Evolutionary conservation across 2,113 vertebrate genomes (phyloP).

Genomic region (Neodontobutis hainanensis): DNA sequence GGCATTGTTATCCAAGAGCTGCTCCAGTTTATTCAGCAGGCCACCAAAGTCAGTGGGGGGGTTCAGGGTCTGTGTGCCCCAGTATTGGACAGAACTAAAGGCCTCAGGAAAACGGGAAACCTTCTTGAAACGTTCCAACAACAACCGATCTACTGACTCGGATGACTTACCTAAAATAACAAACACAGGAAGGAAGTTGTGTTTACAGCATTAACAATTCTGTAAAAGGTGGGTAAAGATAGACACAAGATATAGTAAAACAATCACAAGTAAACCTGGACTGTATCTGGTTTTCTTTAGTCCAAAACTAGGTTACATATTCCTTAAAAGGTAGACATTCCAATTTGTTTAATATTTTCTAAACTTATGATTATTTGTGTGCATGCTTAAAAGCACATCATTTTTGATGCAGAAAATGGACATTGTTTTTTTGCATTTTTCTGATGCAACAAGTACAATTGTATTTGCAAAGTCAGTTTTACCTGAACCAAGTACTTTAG

Average conservation of each 20-base stretch:
- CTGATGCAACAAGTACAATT: not conserved
- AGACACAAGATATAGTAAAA: too few species aligned
- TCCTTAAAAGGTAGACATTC: slow-evolving; percentile 85
- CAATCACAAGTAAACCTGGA: too few species aligned
- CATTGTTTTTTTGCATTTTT: too few species aligned
- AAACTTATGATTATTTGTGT: slow-evolving; percentile 17
- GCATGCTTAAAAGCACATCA: not conserved
- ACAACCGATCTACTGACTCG: slow-evolving; percentile 88
- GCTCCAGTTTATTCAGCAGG: slow-evolving; percentile 86
- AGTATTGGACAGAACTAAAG: slow-evolving; percentile 94
- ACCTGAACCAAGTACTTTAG: slow-evolving; percentile 92
- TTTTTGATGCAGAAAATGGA: not conserved
- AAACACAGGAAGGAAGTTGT: not conserved
- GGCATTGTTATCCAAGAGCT: slow-evolving; percentile 90
- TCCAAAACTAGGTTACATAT: slow-evolving; percentile 41
- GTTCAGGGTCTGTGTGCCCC: slow-evolving; percentile 90
- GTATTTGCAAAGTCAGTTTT: slow-evolving; percentile 9
- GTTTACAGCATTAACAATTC: not conserved
- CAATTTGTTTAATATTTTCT: slow-evolving; percentile 20
- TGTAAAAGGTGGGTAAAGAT: not conserved
- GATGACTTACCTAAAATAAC: slow-evolving; percentile 82
- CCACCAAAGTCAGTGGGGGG: slow-evolving; percentile 92
- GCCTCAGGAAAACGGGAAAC: slow-evolving; percentile 92
- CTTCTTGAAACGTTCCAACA: slow-evolving; percentile 90
- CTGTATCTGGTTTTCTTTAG: not conserved